These are phyloP conservation scores for Nannobrachium achirus DNA, from an alignment of 2,113 vertebrate species.

Conservation along the genomic window DNA sequence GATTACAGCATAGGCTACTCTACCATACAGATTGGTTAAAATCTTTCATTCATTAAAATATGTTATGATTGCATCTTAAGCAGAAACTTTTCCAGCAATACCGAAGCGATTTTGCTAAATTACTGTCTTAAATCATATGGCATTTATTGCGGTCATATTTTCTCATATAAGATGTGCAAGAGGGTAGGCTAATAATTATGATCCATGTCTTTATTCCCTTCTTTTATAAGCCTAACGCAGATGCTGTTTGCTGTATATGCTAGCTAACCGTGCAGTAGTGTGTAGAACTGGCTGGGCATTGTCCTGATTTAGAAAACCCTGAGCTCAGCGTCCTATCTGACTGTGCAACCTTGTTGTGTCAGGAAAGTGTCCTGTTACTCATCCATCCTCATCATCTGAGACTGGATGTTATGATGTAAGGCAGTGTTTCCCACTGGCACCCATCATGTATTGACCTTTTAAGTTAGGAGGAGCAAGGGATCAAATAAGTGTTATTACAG, in stretches of 20 bases:
- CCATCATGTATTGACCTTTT: too few relatives aligned
- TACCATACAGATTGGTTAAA: neutral
- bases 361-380: conserved; percentile 50
- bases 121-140: too few relatives aligned
- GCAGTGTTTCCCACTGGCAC: neutral
- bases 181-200: too few relatives aligned
- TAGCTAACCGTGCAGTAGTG: neutral
- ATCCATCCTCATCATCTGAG: conserved; percentile 29
- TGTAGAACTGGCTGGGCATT: conserved; percentile 25
- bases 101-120: too few relatives aligned
- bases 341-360: conserved; percentile 34
- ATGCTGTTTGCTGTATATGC: neutral
- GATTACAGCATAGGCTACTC: too few relatives aligned
- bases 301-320: conserved; percentile 43
- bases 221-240: conserved; percentile 5
- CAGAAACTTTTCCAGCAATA: too few relatives aligned
- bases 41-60: neutral
- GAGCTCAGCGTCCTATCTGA: conserved; percentile 42
- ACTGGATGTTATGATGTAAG: neutral
- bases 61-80: neutral
- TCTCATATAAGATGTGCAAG: neutral
- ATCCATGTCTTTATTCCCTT: too few relatives aligned
- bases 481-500: too few relatives aligned
- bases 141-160: conserved; percentile 5
- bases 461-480: too few relatives aligned